Base-by-base conservation (phyloP, 2,888 invertebrate species). In the Lacanobia wlatinum region DNA sequence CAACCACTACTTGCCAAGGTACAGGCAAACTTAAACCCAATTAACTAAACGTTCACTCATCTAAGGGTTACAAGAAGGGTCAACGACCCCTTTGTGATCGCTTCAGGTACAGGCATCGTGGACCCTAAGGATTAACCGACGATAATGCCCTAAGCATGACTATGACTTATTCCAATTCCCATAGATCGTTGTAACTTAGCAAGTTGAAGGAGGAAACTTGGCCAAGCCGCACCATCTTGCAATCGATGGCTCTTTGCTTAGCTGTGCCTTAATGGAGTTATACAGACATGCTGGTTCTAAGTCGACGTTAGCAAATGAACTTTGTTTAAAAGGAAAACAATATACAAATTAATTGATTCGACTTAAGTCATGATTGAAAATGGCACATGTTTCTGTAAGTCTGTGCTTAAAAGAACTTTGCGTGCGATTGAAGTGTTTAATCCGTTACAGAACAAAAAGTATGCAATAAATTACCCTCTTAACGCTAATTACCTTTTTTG, bases 171-270 rank as follows among this genome's bases (percentile, higher is more conserved):
- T 82, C 70, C 77, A 86, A 76, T 83, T 80, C 82, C 55, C 76
- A 78, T 78, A 79, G 76, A 83, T 77, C 64, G 76, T 74, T 65
- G 70, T 79, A 84, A 88, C 73, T 87, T 84, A 65, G 52, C 55
- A 55, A 84, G 69, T 85, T 86, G 84, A 67, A 88, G 81, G 61
- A 63, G 68, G 82, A 83, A 88, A 90, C 88, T 90, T 87, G 66
- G 62, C 55, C 82, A 74, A 84, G 82, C 72, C 71, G 83, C 82
- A 82, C 83, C 81, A 81, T 84, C 84, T 85, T 84, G 82, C 76
- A 80, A 84, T 83, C 63, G 73, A 85, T 56, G 80, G 77, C 67
- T 73, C 71, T 23, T 68, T 73, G 80, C 70, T 84, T 78, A 84
- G 82, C 70, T 74, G 69, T 76, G 66, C 68, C 60, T 62, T 82